Conservation (phyloP, 2,888 invertebrate species). For the Hirtodrosophila histrioides region DNA sequence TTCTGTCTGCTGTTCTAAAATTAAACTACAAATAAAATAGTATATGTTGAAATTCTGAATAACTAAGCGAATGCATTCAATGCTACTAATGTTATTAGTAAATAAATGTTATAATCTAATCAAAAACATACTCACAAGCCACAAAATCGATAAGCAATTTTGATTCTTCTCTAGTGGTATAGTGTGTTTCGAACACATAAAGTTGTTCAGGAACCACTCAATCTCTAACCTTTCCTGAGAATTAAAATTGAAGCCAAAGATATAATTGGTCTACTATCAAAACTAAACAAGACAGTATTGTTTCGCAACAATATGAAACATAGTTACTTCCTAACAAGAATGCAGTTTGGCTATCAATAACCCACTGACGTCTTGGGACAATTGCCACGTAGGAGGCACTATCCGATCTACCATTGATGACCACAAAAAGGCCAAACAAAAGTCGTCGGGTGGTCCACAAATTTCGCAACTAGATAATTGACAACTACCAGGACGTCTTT, state of each 20-base stretch:
- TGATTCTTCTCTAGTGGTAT: background rate
- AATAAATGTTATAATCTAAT: no score
- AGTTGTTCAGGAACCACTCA: conserved; percentile 14
- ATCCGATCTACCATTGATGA: conserved; percentile 69
- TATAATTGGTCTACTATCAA: conserved; percentile 32
- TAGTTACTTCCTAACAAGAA: conserved; percentile 67
- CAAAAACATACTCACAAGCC: no score
- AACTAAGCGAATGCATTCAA: no score
- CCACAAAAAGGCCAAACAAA: conserved; percentile 78
- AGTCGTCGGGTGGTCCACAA: conserved; percentile 69
- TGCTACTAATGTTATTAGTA: no score
- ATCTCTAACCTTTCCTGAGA: conserved; percentile 34
- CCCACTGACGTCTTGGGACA: conserved; percentile 59
- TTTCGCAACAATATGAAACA: conserved; percentile 48
- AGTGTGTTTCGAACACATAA: background rate
- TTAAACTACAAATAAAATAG: no score
- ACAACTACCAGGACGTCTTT: conserved; percentile 33
- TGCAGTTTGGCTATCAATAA: conserved; percentile 74
- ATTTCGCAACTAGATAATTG: conserved; percentile 75
- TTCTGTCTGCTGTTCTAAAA: no score
- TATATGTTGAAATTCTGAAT: no score
- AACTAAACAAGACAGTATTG: conserved; percentile 44
- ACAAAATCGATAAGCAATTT: background rate
- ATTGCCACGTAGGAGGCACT: conserved; percentile 70
- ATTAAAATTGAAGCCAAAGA: conserved; percentile 23